Base-by-base conservation (phyloP, 2,888 invertebrate species). In the Volucella inflata region DNA sequence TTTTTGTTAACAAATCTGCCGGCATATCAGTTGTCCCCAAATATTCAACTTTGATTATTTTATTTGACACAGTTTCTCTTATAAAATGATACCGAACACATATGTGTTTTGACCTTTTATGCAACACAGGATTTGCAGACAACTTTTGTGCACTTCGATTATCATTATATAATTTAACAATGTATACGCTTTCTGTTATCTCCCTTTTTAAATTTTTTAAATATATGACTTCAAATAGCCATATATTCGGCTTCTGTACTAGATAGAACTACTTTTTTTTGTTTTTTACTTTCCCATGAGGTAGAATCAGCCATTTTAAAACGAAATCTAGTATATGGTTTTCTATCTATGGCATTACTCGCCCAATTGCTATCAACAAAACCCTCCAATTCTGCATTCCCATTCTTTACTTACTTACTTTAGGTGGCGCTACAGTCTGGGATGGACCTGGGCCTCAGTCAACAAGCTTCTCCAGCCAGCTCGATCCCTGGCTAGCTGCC, bases 321-420 rank as follows among this genome's bases (percentile, higher is more conserved):
- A 64, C 50, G 50, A 9, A 11, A 36, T 12, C 50, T 53, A 48
- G 67, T 67, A 10, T 51, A 67, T 67, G 51, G 42, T 10, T 53
- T 53, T 30, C 67, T 53, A n/a, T 53, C 53, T 12, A 53, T 21
- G n/a, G 36, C 16, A 48, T 67, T 51, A 44, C 64, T 50, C 9
- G 12, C 64, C 64, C 48, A 64, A 38, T 64, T 50, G 30, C 51
- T 40, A 67, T 67, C 51, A 14, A 67, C 51, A 53, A 51, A 67
- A 40, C 42, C 67, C 8, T 40, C 12, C 40, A 64, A 11, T 46
- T 48, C 48, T 48, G 36, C 14, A 14, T 44, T 64, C n/a, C n/a
- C 30, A 48, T 64, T 64, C 46, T 48, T 17, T 53, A n/a, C n/a
- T n/a, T n/a, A n/a, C n/a, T n/a, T n/a, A n/a, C n/a, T n/a, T n/a